These are phyloP conservation scores for Paramormyrops kingsleyae DNA, from an alignment of 2,113 vertebrate species.

Conservation along the genomic window DNA sequence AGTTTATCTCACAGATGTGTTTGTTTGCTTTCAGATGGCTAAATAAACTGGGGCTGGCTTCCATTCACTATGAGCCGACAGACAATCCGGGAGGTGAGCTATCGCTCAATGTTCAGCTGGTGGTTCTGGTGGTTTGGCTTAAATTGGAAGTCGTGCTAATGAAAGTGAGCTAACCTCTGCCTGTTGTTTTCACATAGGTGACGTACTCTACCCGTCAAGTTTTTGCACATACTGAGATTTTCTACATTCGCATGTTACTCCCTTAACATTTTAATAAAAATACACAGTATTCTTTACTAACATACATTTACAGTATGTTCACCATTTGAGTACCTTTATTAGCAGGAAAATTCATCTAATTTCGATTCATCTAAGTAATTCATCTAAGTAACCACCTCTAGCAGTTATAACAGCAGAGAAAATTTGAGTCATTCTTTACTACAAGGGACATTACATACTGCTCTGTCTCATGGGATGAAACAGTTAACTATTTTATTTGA, in stretches of 20 bases:
- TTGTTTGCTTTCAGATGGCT: constrained; percentile 70
- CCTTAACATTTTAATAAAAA: not conserved
- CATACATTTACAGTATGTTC: not conserved
- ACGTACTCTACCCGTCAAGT: not conserved
- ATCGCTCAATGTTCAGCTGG: not conserved
- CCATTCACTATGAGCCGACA: constrained; percentile 58
- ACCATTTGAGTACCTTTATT: not conserved
- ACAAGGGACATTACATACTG: not conserved
- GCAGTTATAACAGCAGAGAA: not conserved
- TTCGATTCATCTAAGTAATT: not conserved
- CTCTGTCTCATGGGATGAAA: not conserved
- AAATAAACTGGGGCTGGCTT: constrained; percentile 84
- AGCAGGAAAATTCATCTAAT: not conserved
- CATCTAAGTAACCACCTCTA: not conserved
- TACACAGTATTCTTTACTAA: not conserved
- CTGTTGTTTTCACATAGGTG: not conserved
- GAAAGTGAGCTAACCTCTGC: too few relatives aligned
- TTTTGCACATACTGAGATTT: not conserved
- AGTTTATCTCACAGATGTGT: not conserved
- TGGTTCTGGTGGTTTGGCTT: not conserved
- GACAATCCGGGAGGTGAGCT: constrained; percentile 25
- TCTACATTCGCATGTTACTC: not conserved
- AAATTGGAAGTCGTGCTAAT: not conserved
- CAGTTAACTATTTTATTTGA: not conserved
- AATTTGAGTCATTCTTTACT: not conserved